phyloP scores from a whole-genome alignment of 2,888 invertebrate species.

The Poecilus cupreus region DNA sequence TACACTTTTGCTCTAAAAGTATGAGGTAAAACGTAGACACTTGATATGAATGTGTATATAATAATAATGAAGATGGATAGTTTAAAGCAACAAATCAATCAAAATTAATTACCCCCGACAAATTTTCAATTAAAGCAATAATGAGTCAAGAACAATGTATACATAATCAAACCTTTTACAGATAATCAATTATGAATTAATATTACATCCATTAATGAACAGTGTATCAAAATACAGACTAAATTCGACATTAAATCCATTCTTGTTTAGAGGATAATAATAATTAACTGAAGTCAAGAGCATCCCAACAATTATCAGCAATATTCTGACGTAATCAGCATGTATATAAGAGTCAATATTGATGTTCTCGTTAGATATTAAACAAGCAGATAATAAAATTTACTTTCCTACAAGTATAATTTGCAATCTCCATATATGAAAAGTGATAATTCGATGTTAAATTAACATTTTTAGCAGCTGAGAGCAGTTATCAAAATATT shows the following conservation, averaged over 20 bases:
- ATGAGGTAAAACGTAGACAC: too few relatives aligned
- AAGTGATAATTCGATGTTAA: background rate
- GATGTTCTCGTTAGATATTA: slow-evolving; percentile 9
- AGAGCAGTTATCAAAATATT: slow-evolving; percentile 18
- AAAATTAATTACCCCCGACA: too few relatives aligned
- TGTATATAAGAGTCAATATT: slow-evolving; percentile 8
- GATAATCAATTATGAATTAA: slow-evolving; percentile 8
- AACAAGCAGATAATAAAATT: slow-evolving; percentile 13
- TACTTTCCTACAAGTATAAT: background rate
- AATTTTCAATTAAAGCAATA: too few relatives aligned
- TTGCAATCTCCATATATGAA: background rate
- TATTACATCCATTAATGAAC: background rate
- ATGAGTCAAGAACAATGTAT: background rate
- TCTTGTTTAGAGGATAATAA: background rate
- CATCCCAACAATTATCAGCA: slow-evolving; percentile 12
- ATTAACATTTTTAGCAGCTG: slow-evolving; percentile 10
- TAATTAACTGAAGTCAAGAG: background rate
- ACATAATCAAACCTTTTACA: background rate
- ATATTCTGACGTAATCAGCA: background rate
- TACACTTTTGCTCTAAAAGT: too few relatives aligned
- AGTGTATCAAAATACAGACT: background rate
- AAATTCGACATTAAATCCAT: slow-evolving; percentile 13
- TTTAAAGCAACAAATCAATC: too few relatives aligned
- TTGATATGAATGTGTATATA: too few relatives aligned
- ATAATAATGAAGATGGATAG: too few relatives aligned